Base-by-base conservation (phyloP, 2,113 vertebrate species). In the Microcebus lehilahytsara region DNA sequence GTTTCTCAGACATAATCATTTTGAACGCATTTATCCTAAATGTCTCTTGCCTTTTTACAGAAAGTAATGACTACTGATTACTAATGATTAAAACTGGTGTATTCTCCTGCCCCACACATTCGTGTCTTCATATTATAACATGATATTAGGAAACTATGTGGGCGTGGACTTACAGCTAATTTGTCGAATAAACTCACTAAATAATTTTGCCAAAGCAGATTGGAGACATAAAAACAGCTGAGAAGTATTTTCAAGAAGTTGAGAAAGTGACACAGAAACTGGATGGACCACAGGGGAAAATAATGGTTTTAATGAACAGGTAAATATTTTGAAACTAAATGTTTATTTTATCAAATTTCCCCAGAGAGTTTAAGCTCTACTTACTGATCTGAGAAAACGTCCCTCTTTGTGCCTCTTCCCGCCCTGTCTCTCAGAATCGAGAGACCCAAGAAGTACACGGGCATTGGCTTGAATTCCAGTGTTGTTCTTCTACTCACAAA, bases 281-380 rank as follows among this genome's bases (percentile, higher is more conserved):
- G 98, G 98, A 98, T 19, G 98, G 98, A 96, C 98, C 98, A 0
- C 97, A 97, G 95, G 99, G 99, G 95, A 98, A 98, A 98, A 99
- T 98, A 23, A 99, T 99, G 94, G 98, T 99, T 97, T 98, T 99
- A 93, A 99, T 99, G 99, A 99, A 99, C 99, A 99, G 99, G 99
- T 99, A 98, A 75, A 3, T 90, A 14, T 40, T 71, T 69, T 53
- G 0, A 62, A 67, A 30, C 27, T 53, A 3, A 22, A 19, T 9
- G 23, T 7, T 3, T 8, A 0, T 60, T 40, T 32, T n/a, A 42
- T 17, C 53, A n/a, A 27, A 11, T 51, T 42, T 84, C 40, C 42
- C n/a, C 10, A 27, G 51, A 32, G 11, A 23, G 19, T 51, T 64
- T 46, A 49, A 95, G 93, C 62, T 67, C 42, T 77, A 74, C 67